These are phyloP conservation scores for Eupeodes latifasciatus DNA, from an alignment of 2,888 invertebrate species.

Conservation along the genomic window DNA sequence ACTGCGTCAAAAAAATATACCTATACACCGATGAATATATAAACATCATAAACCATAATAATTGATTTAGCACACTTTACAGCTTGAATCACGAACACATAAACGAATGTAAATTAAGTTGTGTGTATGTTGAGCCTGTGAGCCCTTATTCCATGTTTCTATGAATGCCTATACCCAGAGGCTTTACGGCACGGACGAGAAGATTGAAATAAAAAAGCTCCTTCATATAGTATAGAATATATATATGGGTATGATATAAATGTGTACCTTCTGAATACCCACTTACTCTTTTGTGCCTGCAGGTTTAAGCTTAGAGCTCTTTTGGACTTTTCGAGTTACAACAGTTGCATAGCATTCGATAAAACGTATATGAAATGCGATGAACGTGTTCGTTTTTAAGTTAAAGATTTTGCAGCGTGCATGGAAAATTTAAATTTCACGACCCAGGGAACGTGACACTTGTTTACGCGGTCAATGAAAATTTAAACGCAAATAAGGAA, in stretches of 20 bases:
- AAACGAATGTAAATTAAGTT: constrained; percentile 71
- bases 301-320: constrained; percentile 31
- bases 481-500: constrained; percentile 38
- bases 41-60: constrained; percentile 60
- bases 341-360: constrained; percentile 29
- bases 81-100: constrained; percentile 71
- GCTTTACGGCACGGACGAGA: constrained; percentile 32
- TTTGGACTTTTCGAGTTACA: constrained; percentile 40
- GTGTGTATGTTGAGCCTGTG: constrained; percentile 50
- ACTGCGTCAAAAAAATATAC: constrained; percentile 46
- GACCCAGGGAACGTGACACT: constrained; percentile 67
- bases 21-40: constrained; percentile 35
- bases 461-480: constrained; percentile 74
- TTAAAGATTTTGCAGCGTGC: constrained; percentile 65
- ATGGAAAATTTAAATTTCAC: constrained; percentile 69
- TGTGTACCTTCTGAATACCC: neutral
- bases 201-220: constrained; percentile 49
- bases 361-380: constrained; percentile 16
- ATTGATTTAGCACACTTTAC: constrained; percentile 70
- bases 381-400: constrained; percentile 48
- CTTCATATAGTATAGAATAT: neutral
- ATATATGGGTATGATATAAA: neutral
- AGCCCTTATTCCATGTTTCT: constrained; percentile 3
- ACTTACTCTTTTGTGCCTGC: constrained; percentile 2
- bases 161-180: neutral